A percentile compares a stretch with the other conserved stretches of the same genome.
These are phyloP conservation scores for Calonectris borealis DNA, from an alignment of 2,113 vertebrate species.

Conservation along the genomic window DNA sequence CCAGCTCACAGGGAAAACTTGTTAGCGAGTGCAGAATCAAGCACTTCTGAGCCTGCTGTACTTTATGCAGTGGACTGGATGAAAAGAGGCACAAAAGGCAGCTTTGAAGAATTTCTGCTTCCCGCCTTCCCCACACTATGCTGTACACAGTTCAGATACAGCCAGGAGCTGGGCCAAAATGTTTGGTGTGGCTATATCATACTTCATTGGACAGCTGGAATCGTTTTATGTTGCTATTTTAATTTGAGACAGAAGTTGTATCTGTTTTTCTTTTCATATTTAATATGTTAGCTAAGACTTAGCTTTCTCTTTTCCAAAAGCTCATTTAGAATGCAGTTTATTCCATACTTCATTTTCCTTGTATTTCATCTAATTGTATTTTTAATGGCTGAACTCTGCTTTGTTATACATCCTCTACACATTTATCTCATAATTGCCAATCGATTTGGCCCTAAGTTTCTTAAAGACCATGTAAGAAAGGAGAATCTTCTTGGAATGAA, in stretches of 20 bases:
- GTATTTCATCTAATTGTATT: background rate
- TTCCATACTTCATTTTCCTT: background rate
- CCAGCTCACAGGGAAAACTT: background rate
- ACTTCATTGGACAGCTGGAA: conserved; percentile 34
- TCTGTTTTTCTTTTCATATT: conserved; percentile 43
- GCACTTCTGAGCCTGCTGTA: background rate
- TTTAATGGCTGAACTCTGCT: background rate
- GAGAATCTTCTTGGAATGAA: background rate
- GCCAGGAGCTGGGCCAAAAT: conserved; percentile 9
- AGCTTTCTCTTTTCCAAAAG: conserved; percentile 4
- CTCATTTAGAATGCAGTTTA: background rate
- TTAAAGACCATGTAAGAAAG: background rate
- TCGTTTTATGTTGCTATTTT: conserved; percentile 49
- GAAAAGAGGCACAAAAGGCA: background rate
- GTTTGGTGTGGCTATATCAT: conserved; percentile 31
- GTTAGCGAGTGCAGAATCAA: background rate
- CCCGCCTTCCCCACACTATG: background rate
- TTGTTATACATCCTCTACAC: background rate
- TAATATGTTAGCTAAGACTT: conserved; percentile 34
- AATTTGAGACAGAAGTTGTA: conserved; percentile 54
- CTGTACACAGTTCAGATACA: background rate
- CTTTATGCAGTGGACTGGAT: background rate
- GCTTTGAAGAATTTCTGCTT: background rate
- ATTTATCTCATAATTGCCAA: background rate
- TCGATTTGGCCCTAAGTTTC: background rate